Evolutionary conservation across 2,888 invertebrate species (phyloP), one percentile per base, ranked within the genome.

Genomic region (Eueremaeus valkanovi): DNA sequence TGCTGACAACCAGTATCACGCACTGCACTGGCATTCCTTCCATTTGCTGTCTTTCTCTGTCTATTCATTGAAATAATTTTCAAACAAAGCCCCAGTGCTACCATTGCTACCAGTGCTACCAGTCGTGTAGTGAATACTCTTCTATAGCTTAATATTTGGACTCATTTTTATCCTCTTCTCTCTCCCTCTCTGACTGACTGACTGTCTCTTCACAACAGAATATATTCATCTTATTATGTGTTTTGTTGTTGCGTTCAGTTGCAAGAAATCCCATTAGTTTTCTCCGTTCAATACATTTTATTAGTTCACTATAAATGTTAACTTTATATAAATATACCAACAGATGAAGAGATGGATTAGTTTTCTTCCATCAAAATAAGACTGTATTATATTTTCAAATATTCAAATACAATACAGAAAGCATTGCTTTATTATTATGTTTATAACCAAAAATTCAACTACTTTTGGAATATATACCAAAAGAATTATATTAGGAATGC

Each of bases 51-150:
- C 24, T 27, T 51, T 55, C n/a, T 55, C 21, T 55, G 29, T 55
- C 8, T 55, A 21, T 27, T 55, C 24, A 55, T 55, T 55, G 55
- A 55, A 55, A 55, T 55, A 16, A 55, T 55, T 55, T 24, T 55
- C 55, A 55, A 55, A 55, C 55, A 21, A 18, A 55, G 55, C 55
- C 21, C 8, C 13, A 55, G 18, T 18, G n/a, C n/a, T n/a, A n/a
- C n/a, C n/a, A n/a, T n/a, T n/a, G n/a, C n/a, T n/a, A 8, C 36
- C 36, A 36, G 5, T 36, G 11, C 36, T 36, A 8, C 11, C 16
- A 16, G 16, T 45, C 45, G 45, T 45, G 45, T 11, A 45, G 9
- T 45, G 45, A 11, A 45, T 45, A 45, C 16, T 16, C 45, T 45
- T 11, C 16, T 6, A 45, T 45, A 45, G 3, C 45, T 16, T 16